Evolutionary conservation across 2,113 vertebrate genomes (phyloP).

Genomic region (Pica pica): DNA sequence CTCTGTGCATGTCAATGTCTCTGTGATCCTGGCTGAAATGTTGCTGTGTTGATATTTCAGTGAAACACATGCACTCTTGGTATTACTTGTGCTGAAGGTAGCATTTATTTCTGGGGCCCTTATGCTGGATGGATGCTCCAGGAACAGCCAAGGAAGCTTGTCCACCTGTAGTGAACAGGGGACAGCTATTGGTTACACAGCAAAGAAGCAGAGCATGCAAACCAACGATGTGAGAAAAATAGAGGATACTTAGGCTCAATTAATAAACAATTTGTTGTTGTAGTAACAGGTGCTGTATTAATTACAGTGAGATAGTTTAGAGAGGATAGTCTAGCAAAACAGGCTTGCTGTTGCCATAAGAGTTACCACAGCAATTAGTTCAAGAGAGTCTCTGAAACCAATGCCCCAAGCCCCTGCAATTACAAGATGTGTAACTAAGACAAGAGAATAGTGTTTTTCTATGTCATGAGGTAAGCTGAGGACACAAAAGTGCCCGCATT

Average conservation of each 20-base stretch:
- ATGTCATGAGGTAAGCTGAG: background rate
- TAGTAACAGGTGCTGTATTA: background rate
- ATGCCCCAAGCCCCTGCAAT: background rate
- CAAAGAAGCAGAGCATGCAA: background rate
- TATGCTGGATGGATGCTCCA: background rate
- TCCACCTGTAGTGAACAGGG: accelerated
- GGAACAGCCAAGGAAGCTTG: background rate
- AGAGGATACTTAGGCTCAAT: background rate
- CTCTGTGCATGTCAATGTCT: accelerated
- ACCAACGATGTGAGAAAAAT: background rate
- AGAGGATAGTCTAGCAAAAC: background rate
- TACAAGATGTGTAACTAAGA: background rate
- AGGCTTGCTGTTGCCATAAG: background rate
- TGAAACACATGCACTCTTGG: background rate
- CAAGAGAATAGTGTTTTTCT: background rate
- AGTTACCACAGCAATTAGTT: background rate
- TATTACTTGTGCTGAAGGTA: background rate
- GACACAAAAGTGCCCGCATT: background rate
- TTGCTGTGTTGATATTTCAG: background rate
- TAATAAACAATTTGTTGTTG: background rate
- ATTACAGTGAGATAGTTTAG: background rate
- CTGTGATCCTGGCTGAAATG: background rate
- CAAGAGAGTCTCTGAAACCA: background rate
- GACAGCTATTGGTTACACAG: background rate
- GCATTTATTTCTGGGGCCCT: background rate